Conservation (phyloP, 1,140 invertebrate species). For the Phenacoccus solenopsis region DNA sequence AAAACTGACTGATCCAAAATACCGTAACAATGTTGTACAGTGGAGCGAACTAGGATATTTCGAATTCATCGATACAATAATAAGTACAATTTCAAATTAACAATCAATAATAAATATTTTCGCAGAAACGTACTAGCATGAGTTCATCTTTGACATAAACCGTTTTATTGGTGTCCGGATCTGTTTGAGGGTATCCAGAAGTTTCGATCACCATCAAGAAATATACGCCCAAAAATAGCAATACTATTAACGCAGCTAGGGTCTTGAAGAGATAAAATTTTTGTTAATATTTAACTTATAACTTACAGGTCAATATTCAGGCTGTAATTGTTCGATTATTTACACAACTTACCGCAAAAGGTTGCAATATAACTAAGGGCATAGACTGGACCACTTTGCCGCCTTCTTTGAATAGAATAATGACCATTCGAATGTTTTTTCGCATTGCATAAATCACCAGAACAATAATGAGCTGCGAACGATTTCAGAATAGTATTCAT, state of each 20-base stretch:
- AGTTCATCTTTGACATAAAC: too few species aligned
- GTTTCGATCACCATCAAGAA: slow-evolving; percentile 48
- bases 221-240: slow-evolving; percentile 45
- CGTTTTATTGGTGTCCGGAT: too few species aligned
- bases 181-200: slow-evolving; percentile 34
- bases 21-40: slow-evolving; percentile 56
- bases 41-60: slow-evolving; percentile 44
- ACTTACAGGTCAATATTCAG: too few species aligned
- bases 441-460: slow-evolving; percentile 57
- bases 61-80: slow-evolving; percentile 22
- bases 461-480: slow-evolving; percentile 39
- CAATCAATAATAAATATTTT: neutral
- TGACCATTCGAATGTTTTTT: slow-evolving; percentile 53
- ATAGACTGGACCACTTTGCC: slow-evolving; percentile 56
- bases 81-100: neutral
- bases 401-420: slow-evolving; percentile 58
- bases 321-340: too few species aligned
- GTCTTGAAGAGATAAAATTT: too few species aligned
- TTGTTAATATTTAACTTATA: too few species aligned
- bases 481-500: neutral
- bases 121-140: slow-evolving; percentile 6
- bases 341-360: slow-evolving; percentile 44
- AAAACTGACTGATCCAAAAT: slow-evolving; percentile 60
- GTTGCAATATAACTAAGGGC: slow-evolving; percentile 61
- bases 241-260: slow-evolving; percentile 41